phyloP scores from a whole-genome alignment of 2,113 vertebrate species.

The Epinephelus fuscoguttatus region DNA sequence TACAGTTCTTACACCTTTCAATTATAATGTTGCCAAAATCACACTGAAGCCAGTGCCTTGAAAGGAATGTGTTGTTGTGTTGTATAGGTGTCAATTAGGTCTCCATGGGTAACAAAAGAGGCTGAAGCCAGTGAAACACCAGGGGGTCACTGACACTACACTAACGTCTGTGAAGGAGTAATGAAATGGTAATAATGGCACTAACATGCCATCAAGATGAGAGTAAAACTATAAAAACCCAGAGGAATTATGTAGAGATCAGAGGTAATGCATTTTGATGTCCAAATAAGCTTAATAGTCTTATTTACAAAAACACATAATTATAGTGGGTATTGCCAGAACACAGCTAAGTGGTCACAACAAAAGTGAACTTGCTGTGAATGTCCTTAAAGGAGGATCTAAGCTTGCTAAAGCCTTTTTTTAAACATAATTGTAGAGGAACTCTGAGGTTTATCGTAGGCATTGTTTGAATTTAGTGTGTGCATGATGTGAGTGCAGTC shows the following conservation, averaged over 20 bases:
- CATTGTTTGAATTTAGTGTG: not conserved
- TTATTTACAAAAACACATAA: constrained; percentile 7
- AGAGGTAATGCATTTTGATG: not conserved
- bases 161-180: constrained; percentile 46
- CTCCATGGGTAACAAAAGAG: constrained; percentile 50
- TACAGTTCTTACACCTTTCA: constrained; percentile 22
- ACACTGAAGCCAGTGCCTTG: constrained; percentile 27
- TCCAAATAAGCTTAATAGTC: not conserved
- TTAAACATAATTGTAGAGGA: not conserved
- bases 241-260: not conserved
- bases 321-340: not conserved
- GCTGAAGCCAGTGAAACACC: constrained; percentile 42
- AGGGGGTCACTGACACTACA: constrained; percentile 50
- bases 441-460: not conserved
- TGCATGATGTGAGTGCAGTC: not conserved
- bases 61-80: constrained; percentile 38
- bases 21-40: constrained; percentile 18
- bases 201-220: not conserved
- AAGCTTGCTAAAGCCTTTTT: not conserved
- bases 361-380: not conserved
- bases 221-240: not conserved
- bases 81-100: constrained; percentile 60
- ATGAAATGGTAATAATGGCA: constrained; percentile 34
- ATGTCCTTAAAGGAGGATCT: not conserved
- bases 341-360: not conserved